Evolutionary conservation across 2,888 invertebrate species (phyloP).

Genomic region (Perdita meconis): DNA sequence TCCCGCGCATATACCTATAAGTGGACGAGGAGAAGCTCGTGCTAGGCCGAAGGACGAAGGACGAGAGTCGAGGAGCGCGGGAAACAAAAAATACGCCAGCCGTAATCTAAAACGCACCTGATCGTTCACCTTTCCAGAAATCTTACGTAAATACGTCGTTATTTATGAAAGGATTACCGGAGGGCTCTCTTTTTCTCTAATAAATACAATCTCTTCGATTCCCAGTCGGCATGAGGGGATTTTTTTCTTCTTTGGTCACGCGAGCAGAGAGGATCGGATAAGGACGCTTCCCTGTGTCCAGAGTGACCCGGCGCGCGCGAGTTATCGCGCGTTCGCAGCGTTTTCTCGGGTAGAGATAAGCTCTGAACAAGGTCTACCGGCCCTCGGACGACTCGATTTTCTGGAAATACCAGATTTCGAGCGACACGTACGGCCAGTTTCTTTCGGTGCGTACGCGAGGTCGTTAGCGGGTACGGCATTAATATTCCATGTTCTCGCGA

Average conservation of each 20-base stretch:
- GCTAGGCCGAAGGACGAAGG: slow-evolving; percentile 16
- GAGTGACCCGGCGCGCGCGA: neutral
- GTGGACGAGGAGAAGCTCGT: slow-evolving; percentile 31
- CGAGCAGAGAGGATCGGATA: slow-evolving; percentile 10
- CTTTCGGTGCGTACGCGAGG: slow-evolving; percentile 35
- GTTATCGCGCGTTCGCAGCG: slow-evolving; percentile 17
- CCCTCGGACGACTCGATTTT: slow-evolving; percentile 40
- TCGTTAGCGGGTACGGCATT: slow-evolving; percentile 33
- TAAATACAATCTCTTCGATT: slow-evolving; percentile 38
- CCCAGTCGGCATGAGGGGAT: neutral
- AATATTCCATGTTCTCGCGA: slow-evolving; percentile 19
- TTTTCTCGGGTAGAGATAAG: slow-evolving; percentile 65
- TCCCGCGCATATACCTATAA: slow-evolving; percentile 26
- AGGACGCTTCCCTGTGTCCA: neutral
- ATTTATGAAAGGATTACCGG: slow-evolving; percentile 72
- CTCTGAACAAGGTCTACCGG: neutral
- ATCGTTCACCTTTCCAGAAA: slow-evolving; percentile 59
- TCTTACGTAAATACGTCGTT: slow-evolving; percentile 64
- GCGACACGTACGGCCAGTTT: slow-evolving; percentile 53
- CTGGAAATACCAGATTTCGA: slow-evolving; percentile 34
- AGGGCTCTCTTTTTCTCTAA: slow-evolving; percentile 13
- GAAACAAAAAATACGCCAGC: slow-evolving; percentile 36
- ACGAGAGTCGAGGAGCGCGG: slow-evolving; percentile 1
- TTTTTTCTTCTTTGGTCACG: slow-evolving; percentile 7
- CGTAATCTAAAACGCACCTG: slow-evolving; percentile 56